These are phyloP conservation scores for Crotalus helleri DNA, from an alignment of 2,113 vertebrate species.

Conservation along the genomic window DNA sequence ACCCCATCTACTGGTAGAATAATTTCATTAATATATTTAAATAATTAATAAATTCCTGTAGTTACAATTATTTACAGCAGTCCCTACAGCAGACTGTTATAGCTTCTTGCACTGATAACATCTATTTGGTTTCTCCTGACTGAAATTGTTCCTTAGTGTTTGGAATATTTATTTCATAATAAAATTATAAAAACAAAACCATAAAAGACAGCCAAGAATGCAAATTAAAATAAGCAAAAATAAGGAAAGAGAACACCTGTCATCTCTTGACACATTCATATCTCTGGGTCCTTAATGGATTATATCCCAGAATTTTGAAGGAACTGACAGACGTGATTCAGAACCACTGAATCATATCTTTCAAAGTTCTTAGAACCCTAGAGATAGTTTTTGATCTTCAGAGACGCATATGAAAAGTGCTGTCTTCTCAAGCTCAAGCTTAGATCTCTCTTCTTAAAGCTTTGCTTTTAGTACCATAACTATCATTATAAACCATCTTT, in stretches of 20 bases:
- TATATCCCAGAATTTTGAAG: too few species aligned
- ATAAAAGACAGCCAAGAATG: too few species aligned
- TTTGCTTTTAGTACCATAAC: not conserved
- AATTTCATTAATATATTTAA: not conserved
- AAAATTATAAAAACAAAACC: too few species aligned
- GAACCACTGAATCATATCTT: too few species aligned
- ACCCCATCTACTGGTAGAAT: conserved; percentile 20
- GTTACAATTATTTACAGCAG: not conserved
- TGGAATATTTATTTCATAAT: not conserved
- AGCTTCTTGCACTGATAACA: not conserved
- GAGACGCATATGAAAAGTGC: not conserved
- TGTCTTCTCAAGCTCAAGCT: not conserved
- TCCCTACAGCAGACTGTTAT: not conserved
- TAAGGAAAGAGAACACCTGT: too few species aligned
- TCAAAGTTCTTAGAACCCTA: too few species aligned
- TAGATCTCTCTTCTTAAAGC: not conserved
- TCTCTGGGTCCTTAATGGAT: too few species aligned
- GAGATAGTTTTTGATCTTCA: not conserved
- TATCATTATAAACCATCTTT: not conserved
- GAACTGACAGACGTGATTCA: too few species aligned
- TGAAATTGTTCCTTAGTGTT: not conserved
- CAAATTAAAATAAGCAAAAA: too few species aligned
- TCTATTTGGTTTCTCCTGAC: not conserved
- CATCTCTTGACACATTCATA: too few species aligned
- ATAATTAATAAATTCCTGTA: not conserved